These are phyloP conservation scores for Decapterus maruadsi DNA, from an alignment of 2,797 vertebrate genomes.

Conservation along the genomic window DNA sequence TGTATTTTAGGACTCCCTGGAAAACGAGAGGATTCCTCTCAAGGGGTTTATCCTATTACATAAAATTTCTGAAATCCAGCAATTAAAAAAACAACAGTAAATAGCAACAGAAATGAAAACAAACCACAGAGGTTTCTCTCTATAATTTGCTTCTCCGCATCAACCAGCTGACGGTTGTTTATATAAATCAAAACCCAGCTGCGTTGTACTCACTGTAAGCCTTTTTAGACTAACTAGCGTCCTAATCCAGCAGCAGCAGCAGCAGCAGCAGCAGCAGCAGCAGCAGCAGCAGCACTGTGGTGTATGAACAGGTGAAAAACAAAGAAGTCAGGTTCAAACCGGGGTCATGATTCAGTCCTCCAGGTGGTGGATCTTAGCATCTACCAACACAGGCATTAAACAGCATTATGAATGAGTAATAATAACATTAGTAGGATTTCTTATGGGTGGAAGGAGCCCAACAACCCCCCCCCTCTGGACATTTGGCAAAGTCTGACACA, in stretches of 20 bases:
- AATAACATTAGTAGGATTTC: not conserved
- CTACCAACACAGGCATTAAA: slow-evolving; percentile 17
- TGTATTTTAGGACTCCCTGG: too few species aligned
- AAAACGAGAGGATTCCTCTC: too few species aligned
- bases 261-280: too few species aligned
- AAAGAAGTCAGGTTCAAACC: slow-evolving; percentile 19
- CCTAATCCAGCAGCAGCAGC: too few species aligned
- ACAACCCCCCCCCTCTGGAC: slow-evolving; percentile 19
- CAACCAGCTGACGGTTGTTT: slow-evolving; percentile 8
- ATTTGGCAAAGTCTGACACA: slow-evolving; percentile 26
- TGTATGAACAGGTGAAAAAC: not conserved
- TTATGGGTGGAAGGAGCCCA: not conserved
- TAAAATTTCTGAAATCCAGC: too few species aligned
- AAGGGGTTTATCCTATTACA: too few species aligned
- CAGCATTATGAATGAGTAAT: slow-evolving; percentile 34
- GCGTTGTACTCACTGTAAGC: not conserved
- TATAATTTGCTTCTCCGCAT: slow-evolving; percentile 32
- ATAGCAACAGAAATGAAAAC: not conserved
- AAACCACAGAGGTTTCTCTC: not conserved
- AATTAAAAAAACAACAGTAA: slow-evolving; percentile 27
- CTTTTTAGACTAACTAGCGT: too few species aligned
- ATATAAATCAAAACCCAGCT: slow-evolving; percentile 12
- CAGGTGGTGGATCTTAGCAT: not conserved
- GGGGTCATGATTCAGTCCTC: slow-evolving; percentile 4
- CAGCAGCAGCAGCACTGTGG: too few species aligned